Percentiles rank a stretch among this genome's conserved stretches.
Conservation (phyloP, 2,888 invertebrate genomes). For the Meteorus cinctellus region DNA sequence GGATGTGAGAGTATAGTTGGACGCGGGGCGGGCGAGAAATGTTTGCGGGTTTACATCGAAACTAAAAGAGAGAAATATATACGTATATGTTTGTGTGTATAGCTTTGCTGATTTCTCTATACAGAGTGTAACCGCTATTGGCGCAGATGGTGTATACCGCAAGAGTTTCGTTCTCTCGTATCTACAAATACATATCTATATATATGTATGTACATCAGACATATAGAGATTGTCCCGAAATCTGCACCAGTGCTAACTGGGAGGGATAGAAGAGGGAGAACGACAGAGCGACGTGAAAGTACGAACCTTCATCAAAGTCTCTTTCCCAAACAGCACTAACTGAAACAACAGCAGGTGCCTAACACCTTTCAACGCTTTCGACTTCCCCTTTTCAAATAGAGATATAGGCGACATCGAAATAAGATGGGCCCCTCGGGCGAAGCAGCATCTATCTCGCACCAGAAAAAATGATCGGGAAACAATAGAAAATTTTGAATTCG, state of each 20-base stretch:
- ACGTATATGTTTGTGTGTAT: conserved; percentile 1
- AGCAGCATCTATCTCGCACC: too few species aligned
- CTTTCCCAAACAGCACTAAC: conserved; percentile 37
- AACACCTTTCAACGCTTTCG: conserved; percentile 36
- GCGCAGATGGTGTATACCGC: conserved; percentile 63
- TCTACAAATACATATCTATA: conserved; percentile 25
- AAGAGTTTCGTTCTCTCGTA: conserved; percentile 40
- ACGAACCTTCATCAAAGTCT: conserved; percentile 42
- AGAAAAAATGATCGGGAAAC: too few species aligned
- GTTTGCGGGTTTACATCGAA: conserved; percentile 31
- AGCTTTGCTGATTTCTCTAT: conserved; percentile 19
- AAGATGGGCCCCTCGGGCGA: too few species aligned
- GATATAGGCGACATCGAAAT: not conserved
- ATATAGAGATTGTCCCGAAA: conserved; percentile 28
- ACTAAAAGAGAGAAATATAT: conserved; percentile 33
- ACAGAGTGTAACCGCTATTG: conserved; percentile 53
- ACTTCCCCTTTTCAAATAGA: conserved; percentile 6
- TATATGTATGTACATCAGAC: conserved; percentile 24
- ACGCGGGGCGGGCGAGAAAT: not conserved
- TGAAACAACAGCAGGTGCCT: conserved; percentile 43
- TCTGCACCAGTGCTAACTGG: conserved; percentile 11
- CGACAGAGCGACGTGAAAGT: not conserved
- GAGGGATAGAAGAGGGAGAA: not conserved
- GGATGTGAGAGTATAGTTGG: conserved; percentile 7
- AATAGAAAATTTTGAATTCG: too few species aligned